These are phyloP conservation scores for Eriosoma lanigerum DNA, from an alignment of 1,140 invertebrate genomes.

Conservation along the genomic window DNA sequence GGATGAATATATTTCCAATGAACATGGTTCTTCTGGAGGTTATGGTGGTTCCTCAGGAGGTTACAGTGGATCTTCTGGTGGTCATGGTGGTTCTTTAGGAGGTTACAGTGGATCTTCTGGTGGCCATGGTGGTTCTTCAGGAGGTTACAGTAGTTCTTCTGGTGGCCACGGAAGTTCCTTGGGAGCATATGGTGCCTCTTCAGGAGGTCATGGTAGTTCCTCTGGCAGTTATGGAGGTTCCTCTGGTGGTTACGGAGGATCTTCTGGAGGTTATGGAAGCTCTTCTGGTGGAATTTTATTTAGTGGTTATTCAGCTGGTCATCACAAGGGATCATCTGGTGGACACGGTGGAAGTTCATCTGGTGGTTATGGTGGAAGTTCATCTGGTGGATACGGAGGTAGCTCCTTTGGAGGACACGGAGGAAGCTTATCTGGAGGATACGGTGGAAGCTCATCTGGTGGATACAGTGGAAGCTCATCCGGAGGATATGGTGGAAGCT, in stretches of 20 bases:
- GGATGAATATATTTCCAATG: background rate
- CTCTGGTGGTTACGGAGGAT: slow-evolving; percentile 19
- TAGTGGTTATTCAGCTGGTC: slow-evolving; percentile 10
- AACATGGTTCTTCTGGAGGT: background rate
- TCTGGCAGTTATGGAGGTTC: slow-evolving; percentile 52
- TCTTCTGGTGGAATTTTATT: slow-evolving; percentile 16
- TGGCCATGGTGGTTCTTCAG: background rate
- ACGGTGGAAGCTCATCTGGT: slow-evolving; percentile 31
- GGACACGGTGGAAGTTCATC: background rate
- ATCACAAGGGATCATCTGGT: slow-evolving; percentile 22
- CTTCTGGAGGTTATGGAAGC: slow-evolving; percentile 24
- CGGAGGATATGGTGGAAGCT: background rate
- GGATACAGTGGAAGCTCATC: background rate
- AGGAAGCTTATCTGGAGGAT: background rate
- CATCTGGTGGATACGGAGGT: background rate
- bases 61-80: slow-evolving; percentile 8
- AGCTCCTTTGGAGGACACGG: background rate
- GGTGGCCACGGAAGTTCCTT: slow-evolving; percentile 29
- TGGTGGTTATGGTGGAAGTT: slow-evolving; percentile 2
- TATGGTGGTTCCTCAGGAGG: slow-evolving; percentile 22
- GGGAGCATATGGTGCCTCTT: slow-evolving; percentile 5
- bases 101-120: background rate
- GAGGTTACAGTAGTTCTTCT: slow-evolving; percentile 18
- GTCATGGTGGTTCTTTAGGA: background rate
- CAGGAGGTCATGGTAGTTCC: slow-evolving; percentile 45